Conservation (phyloP, 2,113 vertebrate genomes). For the Spilogale gracilis region DNA sequence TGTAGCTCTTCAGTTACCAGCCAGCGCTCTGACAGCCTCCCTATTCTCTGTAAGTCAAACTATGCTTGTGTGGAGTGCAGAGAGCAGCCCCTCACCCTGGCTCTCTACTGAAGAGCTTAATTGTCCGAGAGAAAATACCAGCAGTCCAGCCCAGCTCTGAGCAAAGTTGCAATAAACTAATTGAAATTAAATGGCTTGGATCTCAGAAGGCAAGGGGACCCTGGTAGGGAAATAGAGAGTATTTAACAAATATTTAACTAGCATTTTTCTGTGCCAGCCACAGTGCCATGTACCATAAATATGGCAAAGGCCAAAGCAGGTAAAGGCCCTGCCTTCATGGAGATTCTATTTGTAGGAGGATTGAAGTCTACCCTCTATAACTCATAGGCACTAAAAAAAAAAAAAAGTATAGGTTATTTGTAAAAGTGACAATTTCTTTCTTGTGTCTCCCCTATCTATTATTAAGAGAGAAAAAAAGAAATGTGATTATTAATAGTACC, state of each 20-base stretch:
- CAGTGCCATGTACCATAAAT: background rate
- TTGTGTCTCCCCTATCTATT: background rate
- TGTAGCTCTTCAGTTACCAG: constrained; percentile 68
- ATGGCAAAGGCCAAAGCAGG: background rate
- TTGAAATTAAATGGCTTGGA: constrained; percentile 83
- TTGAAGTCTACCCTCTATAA: background rate
- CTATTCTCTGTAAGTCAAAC: background rate
- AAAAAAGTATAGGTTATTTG: background rate
- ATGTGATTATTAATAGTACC: background rate
- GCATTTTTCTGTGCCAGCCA: background rate
- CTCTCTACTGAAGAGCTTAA: constrained; percentile 81
- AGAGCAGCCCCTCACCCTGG: constrained; percentile 75
- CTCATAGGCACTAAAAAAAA: background rate
- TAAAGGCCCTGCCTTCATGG: background rate
- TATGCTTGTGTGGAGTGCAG: background rate
- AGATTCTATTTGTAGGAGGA: background rate
- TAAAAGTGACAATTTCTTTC: background rate
- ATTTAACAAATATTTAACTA: constrained; percentile 17
- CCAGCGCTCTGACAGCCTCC: constrained; percentile 22
- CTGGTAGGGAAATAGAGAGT: background rate
- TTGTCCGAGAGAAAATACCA: constrained; percentile 72
- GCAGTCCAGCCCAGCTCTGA: constrained; percentile 76
- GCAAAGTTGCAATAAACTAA: constrained; percentile 83
- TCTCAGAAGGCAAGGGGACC: background rate
- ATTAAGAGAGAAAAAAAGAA: constrained; percentile 28